These are phyloP conservation scores for Pristionchus arcanus DNA, from an alignment of 2,888 invertebrate species.

Conservation along the genomic window DNA sequence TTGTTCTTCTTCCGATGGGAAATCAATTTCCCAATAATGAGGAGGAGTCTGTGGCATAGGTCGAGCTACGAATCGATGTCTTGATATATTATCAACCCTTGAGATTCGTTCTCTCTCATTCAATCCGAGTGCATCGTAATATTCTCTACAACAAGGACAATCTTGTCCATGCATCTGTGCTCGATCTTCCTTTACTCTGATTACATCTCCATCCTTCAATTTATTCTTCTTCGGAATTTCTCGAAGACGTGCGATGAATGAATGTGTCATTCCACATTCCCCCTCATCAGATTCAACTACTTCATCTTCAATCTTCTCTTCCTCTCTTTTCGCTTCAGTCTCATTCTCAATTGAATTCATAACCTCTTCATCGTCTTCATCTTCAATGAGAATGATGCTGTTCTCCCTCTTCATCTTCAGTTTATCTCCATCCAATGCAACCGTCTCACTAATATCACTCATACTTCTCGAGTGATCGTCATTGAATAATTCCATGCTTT, in stretches of 20 bases:
- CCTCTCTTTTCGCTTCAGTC: neutral
- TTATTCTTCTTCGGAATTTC: conserved; percentile 2
- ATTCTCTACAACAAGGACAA: conserved; percentile 46
- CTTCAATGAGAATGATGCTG: neutral
- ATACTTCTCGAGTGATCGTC: neutral
- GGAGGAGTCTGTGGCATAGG: conserved; percentile 50
- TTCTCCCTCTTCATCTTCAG: neutral
- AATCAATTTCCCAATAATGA: conserved; percentile 50
- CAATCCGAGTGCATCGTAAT: conserved; percentile 53
- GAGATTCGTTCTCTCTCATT: neutral
- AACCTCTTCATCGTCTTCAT: conserved; percentile 18
- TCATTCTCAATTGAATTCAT: neutral
- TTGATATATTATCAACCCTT: neutral
- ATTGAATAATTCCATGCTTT: neutral
- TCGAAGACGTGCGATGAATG: conserved; percentile 14
- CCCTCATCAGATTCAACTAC: conserved; percentile 13
- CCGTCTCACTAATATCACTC: neutral
- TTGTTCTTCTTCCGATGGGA: conserved; percentile 41
- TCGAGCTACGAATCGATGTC: conserved; percentile 46
- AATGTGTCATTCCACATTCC: neutral
- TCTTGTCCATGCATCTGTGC: conserved; percentile 46
- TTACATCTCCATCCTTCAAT: conserved; percentile 51
- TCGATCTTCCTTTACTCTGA: conserved; percentile 33
- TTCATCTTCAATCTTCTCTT: neutral
- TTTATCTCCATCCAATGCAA: neutral